A percentile compares a stretch with the other conserved stretches of the same genome.
phyloP scores from a whole-genome alignment of 2,797 vertebrate species.

The Orestias chungarensis region DNA sequence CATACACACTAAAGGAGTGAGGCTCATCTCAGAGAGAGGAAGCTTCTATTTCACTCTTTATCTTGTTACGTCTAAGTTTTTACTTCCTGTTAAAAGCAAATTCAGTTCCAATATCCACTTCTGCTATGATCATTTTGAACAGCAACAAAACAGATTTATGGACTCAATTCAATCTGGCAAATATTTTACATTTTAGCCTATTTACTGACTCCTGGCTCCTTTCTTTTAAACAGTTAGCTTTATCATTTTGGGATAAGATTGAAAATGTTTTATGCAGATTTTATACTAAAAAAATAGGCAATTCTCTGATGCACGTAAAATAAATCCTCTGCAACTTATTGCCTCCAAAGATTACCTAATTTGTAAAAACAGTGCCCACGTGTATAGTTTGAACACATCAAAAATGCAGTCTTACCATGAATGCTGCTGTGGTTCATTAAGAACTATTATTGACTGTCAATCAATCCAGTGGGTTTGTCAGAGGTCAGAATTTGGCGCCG shows the following conservation, averaged over 20 bases:
- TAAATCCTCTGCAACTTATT: neutral
- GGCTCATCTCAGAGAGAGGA: conserved; percentile 33
- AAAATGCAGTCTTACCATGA: neutral
- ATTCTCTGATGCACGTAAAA: neutral
- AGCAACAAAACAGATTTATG: conserved; percentile 67
- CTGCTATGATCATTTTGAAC: conserved; percentile 63
- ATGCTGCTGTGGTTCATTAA: neutral
- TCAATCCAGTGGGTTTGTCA: too few species aligned
- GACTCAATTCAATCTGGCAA: conserved; percentile 59
- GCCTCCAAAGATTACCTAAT: neutral
- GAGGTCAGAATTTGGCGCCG: too few species aligned
- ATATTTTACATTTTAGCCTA: conserved; percentile 48
- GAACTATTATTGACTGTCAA: too few species aligned
- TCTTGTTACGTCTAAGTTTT: conserved; percentile 48
- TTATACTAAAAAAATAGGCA: neutral
- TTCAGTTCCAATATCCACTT: conserved; percentile 66
- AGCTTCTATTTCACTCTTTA: conserved; percentile 23
- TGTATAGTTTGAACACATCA: neutral
- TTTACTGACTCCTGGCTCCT: conserved; percentile 20
- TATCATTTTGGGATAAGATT: neutral
- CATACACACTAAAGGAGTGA: conserved; percentile 38
- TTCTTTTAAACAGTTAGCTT: neutral
- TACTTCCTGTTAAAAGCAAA: conserved; percentile 73
- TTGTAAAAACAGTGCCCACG: neutral
- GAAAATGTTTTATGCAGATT: neutral